These are phyloP conservation scores for Procambarus virginalis DNA, from an alignment of 1,140 invertebrate genomes.

Conservation along the genomic window DNA sequence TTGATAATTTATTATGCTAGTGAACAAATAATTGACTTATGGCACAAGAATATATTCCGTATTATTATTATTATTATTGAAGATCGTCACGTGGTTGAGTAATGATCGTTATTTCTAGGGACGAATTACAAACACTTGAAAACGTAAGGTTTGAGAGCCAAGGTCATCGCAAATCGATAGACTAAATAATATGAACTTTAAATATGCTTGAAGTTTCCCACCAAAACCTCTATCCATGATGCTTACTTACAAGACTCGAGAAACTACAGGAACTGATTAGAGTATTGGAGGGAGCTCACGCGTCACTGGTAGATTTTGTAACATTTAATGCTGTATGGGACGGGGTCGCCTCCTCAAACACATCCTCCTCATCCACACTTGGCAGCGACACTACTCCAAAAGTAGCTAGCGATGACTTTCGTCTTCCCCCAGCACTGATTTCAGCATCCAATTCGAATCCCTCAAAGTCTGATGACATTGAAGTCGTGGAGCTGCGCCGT, in stretches of 20 bases:
- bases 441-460: slow-evolving; percentile 47
- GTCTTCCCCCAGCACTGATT: slow-evolving; percentile 22
- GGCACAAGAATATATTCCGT: no score
- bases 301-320: background rate
- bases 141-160: no score
- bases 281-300: background rate
- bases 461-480: slow-evolving; percentile 56
- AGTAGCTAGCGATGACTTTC: slow-evolving; percentile 49
- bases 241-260: background rate
- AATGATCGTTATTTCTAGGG: no score
- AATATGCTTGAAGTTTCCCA: no score
- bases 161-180: no score
- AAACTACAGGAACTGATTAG: background rate
- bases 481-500: slow-evolving; percentile 43
- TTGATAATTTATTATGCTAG: no score
- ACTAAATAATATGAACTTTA: no score
- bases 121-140: no score
- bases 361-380: slow-evolving; percentile 67
- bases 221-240: no score
- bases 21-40: no score
- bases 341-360: background rate
- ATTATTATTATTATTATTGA: no score
- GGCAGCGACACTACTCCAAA: slow-evolving; percentile 50
- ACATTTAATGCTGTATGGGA: background rate
- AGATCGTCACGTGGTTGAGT: no score